Evolutionary conservation across 2,797 vertebrate species (phyloP), one percentile per base, ranked within the genome.

Genomic region (Crypturellus tataupa): DNA sequence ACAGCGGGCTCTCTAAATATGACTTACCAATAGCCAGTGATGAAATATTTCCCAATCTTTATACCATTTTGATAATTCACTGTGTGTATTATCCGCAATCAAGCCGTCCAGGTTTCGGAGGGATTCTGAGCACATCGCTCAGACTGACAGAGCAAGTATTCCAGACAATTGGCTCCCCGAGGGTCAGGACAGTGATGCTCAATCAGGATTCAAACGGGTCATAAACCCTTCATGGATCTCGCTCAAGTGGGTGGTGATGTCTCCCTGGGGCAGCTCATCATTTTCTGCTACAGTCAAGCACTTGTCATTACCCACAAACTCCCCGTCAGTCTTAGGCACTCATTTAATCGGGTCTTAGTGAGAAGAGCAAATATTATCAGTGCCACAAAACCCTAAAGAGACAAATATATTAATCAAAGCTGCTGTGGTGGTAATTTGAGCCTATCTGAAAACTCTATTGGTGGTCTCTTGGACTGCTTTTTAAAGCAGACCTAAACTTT

Each of bases 151-250:
- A 97, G 94, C 96, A 97, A 98, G 96, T 96, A 97, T 96, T 98
- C 96, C 97, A 98, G 98, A 98, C 98, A 98, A 97, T 97, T 98
- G 97, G 97, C 96, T 98, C 97, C 98, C 97, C 14, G 95, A 94
- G 98, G 97, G 98, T 98, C 97, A 97, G 96, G 97, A 97, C 97
- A 98, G 97, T 87, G 88, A 97, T 95, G 97, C 97, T 98, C 95
- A n/a, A 97, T 98, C 97, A 98, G 97, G 98, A 98, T 98, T 98
- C 98, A 97, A 98, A 97, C 67, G 94, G 98, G 98, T 98, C 98
- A 97, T 97, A 98, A 98, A 98, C 97, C 96, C 97, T 98, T 97
- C 97, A 96, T 96, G 97, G 97, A 98, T 98, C 97, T 97, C 92
- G 85, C 97, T 98, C 97, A 97, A 97, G 97, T 97, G 97, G 97